Evolutionary conservation across 2,797 vertebrate species (phyloP).

Genomic region (Neoniphon sammara): DNA sequence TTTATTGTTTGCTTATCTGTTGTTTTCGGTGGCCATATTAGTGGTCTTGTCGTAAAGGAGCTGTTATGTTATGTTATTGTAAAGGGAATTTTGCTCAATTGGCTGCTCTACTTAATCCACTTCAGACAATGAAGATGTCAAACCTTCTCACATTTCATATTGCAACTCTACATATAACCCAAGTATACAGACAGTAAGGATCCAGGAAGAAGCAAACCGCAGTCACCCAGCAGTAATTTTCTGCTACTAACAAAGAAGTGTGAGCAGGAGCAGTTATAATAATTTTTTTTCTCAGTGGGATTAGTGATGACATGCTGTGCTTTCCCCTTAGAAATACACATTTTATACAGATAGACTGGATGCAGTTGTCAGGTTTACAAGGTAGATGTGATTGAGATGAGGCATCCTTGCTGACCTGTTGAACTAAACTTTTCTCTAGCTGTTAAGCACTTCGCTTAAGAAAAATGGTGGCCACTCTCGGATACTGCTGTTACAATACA

Average conservation of each 20-base stretch:
- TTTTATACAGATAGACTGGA: neutral
- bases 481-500: conserved; percentile 37
- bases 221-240: neutral
- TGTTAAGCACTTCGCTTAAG: neutral
- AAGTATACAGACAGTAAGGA: neutral
- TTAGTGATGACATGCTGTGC: neutral
- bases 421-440: neutral
- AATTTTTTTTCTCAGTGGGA: neutral
- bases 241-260: neutral
- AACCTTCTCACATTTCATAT: conserved; percentile 19
- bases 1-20: conserved; percentile 12
- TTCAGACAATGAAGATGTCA: conserved; percentile 17
- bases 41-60: conserved; percentile 30
- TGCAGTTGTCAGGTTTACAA: neutral
- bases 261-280: neutral
- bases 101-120: conserved; percentile 18
- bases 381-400: neutral
- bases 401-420: neutral
- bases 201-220: neutral
- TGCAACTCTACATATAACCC: neutral
- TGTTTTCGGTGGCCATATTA: conserved; percentile 30
- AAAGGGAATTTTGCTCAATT: conserved; percentile 71
- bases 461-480: neutral
- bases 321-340: conserved; percentile 1
- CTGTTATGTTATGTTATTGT: conserved; percentile 39